These are phyloP conservation scores for Heliconius erato DNA, from an alignment of 2,888 invertebrate species.

Conservation along the genomic window DNA sequence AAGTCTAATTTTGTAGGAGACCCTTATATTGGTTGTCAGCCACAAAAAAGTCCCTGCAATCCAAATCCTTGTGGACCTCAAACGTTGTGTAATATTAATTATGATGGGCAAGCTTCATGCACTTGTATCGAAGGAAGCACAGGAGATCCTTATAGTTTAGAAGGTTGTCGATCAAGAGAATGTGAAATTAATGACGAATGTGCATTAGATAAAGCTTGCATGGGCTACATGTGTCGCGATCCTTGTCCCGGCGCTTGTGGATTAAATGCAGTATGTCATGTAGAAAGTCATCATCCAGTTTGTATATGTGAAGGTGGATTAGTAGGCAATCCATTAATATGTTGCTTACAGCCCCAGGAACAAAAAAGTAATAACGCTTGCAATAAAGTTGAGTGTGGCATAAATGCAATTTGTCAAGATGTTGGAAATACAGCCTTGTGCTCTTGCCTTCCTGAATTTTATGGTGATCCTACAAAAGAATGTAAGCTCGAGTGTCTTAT, in stretches of 20 bases:
- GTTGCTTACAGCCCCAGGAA: conserved; percentile 88
- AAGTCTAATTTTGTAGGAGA: conserved; percentile 91
- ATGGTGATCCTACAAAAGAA: conserved; percentile 92
- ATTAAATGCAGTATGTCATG: conserved; percentile 89
- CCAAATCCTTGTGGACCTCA: conserved; percentile 94
- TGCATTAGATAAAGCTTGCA: conserved; percentile 89
- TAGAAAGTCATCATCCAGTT: conserved; percentile 92
- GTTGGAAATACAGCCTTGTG: conserved; percentile 90
- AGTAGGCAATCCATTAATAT: conserved; percentile 91
- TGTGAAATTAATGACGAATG: conserved; percentile 94
- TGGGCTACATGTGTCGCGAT: conserved; percentile 92
- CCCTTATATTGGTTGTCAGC: conserved; percentile 91
- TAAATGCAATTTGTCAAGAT: conserved; percentile 92
- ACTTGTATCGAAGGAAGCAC: conserved; percentile 90
- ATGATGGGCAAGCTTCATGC: conserved; percentile 90
- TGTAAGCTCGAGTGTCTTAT: conserved; percentile 93
- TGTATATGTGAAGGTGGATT: conserved; percentile 91
- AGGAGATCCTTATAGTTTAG: conserved; percentile 90
- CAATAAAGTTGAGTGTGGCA: conserved; percentile 90
- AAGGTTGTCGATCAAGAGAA: conserved; percentile 92
- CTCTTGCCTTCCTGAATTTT: conserved; percentile 90
- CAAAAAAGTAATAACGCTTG: conserved; percentile 88
- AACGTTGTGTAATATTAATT: conserved; percentile 89
- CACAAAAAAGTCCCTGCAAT: conserved; percentile 89
- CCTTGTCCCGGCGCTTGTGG: conserved; percentile 94